Base-by-base conservation (phyloP, 1,140 invertebrate species). In the Odontomachus brunneus region DNA sequence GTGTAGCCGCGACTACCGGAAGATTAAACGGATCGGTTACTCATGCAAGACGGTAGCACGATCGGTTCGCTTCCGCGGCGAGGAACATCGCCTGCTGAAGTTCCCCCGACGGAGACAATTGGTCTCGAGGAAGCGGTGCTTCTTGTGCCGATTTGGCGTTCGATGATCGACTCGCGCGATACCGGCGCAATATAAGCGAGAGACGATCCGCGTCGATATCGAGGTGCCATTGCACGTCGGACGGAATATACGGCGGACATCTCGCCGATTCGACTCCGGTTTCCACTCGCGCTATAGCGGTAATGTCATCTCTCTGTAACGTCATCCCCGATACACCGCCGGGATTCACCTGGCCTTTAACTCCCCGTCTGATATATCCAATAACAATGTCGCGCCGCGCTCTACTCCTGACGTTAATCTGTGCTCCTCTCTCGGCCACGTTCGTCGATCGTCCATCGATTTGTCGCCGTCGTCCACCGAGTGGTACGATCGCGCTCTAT, bases 261-360 rank as follows among this genome's bases (percentile, higher is more conserved):
- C 66, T 78, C 65, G 29, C 29, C 62, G 49, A 59, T 62, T 62
- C 78, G 83, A 84, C 66, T 90, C 82, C 78, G 81, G 81, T 90
- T 90, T 90, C 87, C 72, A 89, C 38, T 44, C 78, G 81, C 78
- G 82, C 65, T 80, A 53, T 53, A 65, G 26, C 73, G 84, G 76
- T 91, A 90, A 89, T 88, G 84, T 87, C 84, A 88, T 91, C 84
- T 85, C 87, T 85, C 83, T 90, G 83, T 87, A 89, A 90, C 78
- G 84, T 88, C 82, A 88, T 89, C 80, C 87, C 83, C 60, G 84
- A 84, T 59, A 44, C 12, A 55, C 22, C 48, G 53, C 15, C 33
- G 17, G 59, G 88, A 89, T 84, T 86, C 82, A 85, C 89, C 84
- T 90, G 74, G 83, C 86, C 88, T 89, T 90, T 88, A 84, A 83